Percentiles rank a stretch among this genome's conserved stretches.
These are phyloP conservation scores for Linyphia triangularis DNA, from an alignment of 2,888 invertebrate species.

Conservation along the genomic window DNA sequence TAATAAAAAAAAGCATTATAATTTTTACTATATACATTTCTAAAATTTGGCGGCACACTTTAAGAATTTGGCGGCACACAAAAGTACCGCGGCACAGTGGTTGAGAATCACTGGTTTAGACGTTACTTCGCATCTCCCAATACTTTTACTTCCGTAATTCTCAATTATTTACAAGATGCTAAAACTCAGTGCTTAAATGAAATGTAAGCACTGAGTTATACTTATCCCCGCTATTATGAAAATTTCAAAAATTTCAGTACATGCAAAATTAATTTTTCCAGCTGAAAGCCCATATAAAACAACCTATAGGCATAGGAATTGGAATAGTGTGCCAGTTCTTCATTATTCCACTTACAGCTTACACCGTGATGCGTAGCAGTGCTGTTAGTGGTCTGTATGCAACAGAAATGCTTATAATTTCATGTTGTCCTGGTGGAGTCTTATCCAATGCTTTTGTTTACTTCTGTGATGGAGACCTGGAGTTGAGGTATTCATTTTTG, in stretches of 20 bases:
- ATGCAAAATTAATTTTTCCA: slow-evolving; percentile 17
- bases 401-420: slow-evolving; percentile 78
- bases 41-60: too few relatives aligned
- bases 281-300: slow-evolving; percentile 77
- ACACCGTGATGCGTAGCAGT: slow-evolving; percentile 77
- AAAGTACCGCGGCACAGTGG: too few relatives aligned
- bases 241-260: neutral
- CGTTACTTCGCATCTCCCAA: too few relatives aligned
- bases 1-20: too few relatives aligned
- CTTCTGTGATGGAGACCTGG: slow-evolving; percentile 78
- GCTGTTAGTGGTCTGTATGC: slow-evolving; percentile 77
- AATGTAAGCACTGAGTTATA: neutral
- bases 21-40: too few relatives aligned
- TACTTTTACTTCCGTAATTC: too few relatives aligned
- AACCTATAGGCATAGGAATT: slow-evolving; percentile 78
- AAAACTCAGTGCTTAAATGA: neutral
- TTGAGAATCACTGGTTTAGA: too few relatives aligned
- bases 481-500: slow-evolving; percentile 77
- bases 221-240: neutral
- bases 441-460: slow-evolving; percentile 78
- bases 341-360: slow-evolving; percentile 78
- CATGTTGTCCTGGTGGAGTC: slow-evolving; percentile 78
- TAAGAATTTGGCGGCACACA: too few relatives aligned
- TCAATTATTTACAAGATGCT: too few relatives aligned
- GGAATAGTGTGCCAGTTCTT: slow-evolving; percentile 78